These are phyloP conservation scores for Pararge aegeria DNA, from an alignment of 1,140 invertebrate species.

Conservation along the genomic window DNA sequence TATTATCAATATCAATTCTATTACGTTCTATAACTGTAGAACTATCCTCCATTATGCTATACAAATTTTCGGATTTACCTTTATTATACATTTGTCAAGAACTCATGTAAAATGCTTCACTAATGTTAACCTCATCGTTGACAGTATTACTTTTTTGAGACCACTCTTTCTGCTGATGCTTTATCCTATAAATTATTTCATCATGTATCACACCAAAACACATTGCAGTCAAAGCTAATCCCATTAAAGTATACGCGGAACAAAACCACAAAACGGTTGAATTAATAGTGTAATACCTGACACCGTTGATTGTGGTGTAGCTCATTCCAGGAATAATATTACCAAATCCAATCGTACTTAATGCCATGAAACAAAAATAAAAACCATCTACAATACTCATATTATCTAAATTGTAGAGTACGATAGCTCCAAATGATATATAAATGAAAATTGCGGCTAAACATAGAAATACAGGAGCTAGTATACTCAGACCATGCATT, in stretches of 20 bases:
- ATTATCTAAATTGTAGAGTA: conserved; percentile 91
- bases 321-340: conserved; percentile 90
- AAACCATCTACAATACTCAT: conserved; percentile 93
- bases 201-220: conserved; percentile 98
- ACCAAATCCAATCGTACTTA: conserved; percentile 96
- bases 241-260: conserved; percentile 96
- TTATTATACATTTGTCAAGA: conserved; percentile 80
- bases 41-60: conserved; percentile 79
- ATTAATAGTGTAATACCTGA: conserved; percentile 71
- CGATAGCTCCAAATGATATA: conserved; percentile 91
- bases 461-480: conserved; percentile 90
- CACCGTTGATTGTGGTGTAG: conserved; percentile 80
- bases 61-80: conserved; percentile 75
- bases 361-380: conserved; percentile 96
- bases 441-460: conserved; percentile 91
- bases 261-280: conserved; percentile 90
- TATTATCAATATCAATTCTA: conserved; percentile 73
- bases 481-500: conserved; percentile 87
- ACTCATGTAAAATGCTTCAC: conserved; percentile 77
- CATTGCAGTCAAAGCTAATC: conserved; percentile 97
- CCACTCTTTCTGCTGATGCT: conserved; percentile 81
- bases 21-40: conserved; percentile 65
- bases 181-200: conserved; percentile 90
- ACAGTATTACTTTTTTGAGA: conserved; percentile 76
- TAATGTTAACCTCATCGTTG: conserved; percentile 74